These are phyloP conservation scores for Rhodinocichla rosea DNA, from an alignment of 2,113 vertebrate species.

Conservation along the genomic window DNA sequence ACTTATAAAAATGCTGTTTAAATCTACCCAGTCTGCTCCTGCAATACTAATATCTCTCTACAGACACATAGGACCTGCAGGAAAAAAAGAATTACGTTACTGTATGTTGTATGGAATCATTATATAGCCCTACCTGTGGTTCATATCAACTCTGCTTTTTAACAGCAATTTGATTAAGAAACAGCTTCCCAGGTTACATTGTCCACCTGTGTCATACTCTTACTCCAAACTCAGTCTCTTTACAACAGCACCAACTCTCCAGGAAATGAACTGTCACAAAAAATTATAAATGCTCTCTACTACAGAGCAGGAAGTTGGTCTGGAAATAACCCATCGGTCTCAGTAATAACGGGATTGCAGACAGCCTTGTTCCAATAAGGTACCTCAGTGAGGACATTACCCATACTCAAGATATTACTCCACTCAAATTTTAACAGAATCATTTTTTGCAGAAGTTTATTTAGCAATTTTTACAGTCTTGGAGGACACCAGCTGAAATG, in stretches of 20 bases:
- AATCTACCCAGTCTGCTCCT: background rate
- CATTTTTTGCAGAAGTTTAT: background rate
- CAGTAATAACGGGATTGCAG: background rate
- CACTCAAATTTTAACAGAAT: background rate
- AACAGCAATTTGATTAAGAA: background rate
- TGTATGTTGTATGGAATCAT: background rate
- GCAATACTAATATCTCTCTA: background rate
- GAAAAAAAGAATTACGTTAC: background rate
- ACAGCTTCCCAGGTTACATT: background rate
- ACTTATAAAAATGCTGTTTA: background rate
- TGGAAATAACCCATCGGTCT: background rate
- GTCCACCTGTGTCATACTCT: background rate
- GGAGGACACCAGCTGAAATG: background rate
- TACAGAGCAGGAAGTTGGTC: background rate
- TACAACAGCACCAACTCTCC: background rate
- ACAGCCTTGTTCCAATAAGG: background rate
- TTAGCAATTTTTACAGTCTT: background rate
- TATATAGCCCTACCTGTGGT: background rate
- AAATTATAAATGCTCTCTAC: background rate
- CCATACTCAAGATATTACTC: background rate
- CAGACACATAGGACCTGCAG: background rate
- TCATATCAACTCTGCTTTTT: background rate
- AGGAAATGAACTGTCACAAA: constrained; percentile 15
- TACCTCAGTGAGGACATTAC: background rate
- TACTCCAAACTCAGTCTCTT: background rate